Percentiles rank a stretch among this genome's conserved stretches.
Evolutionary conservation across 2,888 invertebrate genomes (phyloP).

Genomic region (Rotaria macrura): DNA sequence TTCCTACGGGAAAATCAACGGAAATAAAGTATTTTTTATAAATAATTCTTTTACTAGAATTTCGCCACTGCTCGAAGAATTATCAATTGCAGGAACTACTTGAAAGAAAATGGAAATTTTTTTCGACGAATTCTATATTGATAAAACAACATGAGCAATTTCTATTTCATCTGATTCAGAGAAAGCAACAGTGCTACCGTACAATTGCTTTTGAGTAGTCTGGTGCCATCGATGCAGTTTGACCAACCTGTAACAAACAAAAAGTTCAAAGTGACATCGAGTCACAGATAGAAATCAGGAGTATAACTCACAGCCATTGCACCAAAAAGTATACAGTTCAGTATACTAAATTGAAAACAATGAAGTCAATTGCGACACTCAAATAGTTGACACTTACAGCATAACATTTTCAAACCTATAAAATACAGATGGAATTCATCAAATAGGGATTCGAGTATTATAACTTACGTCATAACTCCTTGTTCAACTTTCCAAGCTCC

Average conservation of each 20-base stretch:
- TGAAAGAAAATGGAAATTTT: constrained; percentile 43
- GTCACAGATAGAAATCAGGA: background rate
- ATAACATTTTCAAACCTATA: background rate
- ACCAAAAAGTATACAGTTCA: background rate
- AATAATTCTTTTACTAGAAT: background rate
- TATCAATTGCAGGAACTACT: constrained; percentile 40
- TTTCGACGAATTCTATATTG: constrained; percentile 39
- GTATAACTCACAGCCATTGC: constrained; percentile 17
- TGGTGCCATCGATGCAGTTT: constrained; percentile 38
- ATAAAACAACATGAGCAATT: background rate
- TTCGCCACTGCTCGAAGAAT: constrained; percentile 38
- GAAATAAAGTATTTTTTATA: background rate
- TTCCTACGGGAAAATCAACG: background rate
- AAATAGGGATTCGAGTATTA: too few relatives aligned
- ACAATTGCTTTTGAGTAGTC: constrained; percentile 42
- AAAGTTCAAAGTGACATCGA: background rate
- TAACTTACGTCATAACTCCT: background rate
- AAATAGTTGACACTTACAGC: background rate
- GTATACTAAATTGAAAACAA: background rate
- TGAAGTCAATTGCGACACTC: background rate
- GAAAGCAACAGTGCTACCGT: too few relatives aligned
- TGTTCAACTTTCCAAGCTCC: background rate
- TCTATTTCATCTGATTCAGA: background rate
- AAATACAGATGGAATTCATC: background rate
- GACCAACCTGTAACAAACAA: background rate